A percentile compares a stretch with the other conserved stretches of the same genome.
These are phyloP conservation scores for Pterophyllum scalare DNA, from an alignment of 2,113 vertebrate species.

Conservation along the genomic window DNA sequence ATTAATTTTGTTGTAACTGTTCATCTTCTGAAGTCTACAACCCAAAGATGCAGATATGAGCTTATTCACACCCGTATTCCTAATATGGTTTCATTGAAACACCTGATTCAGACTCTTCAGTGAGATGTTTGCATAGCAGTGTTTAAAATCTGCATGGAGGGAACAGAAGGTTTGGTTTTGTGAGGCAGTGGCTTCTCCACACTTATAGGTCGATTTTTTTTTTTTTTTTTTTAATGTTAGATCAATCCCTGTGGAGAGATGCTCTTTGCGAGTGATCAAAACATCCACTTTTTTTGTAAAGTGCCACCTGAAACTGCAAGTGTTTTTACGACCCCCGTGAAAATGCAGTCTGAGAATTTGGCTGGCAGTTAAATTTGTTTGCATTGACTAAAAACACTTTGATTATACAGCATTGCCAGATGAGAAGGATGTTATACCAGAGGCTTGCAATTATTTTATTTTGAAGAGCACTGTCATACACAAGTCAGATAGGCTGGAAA, in stretches of 20 bases:
- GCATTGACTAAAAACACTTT: conserved; percentile 5
- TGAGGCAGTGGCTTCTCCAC: conserved; percentile 1
- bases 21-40: too few relatives aligned
- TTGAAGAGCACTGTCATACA: neutral
- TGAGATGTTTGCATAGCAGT: neutral
- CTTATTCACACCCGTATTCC: neutral
- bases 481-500: neutral
- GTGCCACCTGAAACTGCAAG: conserved; percentile 69
- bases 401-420: neutral
- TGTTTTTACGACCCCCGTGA: conserved; percentile 52
- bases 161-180: neutral
- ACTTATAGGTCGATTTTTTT: conserved; percentile 2
- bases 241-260: conserved; percentile 27
- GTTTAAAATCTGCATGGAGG: neutral
- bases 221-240: neutral
- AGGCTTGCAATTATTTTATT: neutral
- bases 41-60: too few relatives aligned
- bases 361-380: neutral
- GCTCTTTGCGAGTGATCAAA: conserved; percentile 4
- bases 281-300: conserved; percentile 27
- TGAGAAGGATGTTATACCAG: neutral
- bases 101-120: neutral
- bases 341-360: conserved; percentile 32
- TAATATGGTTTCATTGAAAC: neutral
- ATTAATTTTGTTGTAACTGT: too few relatives aligned